Evolutionary conservation across 2,113 vertebrate species (phyloP).

Genomic region (Athene noctua): DNA sequence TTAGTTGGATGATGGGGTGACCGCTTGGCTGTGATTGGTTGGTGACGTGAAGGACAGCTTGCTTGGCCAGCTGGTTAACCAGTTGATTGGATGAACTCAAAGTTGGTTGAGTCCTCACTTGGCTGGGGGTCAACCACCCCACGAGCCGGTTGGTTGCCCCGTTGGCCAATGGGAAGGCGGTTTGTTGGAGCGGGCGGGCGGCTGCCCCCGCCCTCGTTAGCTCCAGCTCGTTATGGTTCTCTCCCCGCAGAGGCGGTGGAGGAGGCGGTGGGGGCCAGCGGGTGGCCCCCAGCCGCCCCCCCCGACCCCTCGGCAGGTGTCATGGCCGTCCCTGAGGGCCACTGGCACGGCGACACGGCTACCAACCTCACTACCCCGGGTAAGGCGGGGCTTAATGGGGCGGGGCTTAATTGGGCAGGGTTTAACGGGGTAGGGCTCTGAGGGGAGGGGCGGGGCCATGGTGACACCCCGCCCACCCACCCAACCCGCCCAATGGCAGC

Average conservation of each 20-base stretch:
- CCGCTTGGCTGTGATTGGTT: background rate
- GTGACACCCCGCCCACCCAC: background rate
- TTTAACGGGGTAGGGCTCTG: no score
- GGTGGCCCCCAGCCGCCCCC: background rate
- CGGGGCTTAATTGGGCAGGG: background rate
- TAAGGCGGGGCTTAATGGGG: background rate
- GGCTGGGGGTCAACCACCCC: background rate
- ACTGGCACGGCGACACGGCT: background rate
- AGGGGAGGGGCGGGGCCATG: background rate
- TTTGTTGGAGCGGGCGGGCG: background rate
- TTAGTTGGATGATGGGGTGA: no score
- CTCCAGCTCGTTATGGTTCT: background rate
- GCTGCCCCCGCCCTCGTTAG: rapidly evolving
- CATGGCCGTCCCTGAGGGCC: background rate
- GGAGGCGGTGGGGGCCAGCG: background rate
- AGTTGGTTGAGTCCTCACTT: no score
- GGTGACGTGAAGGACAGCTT: no score
- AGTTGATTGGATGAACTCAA: background rate
- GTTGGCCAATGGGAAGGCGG: background rate
- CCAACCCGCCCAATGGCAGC: background rate
- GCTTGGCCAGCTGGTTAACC: no score
- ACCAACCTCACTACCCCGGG: background rate
- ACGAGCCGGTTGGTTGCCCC: background rate
- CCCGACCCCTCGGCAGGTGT: background rate
- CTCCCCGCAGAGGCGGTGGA: background rate